These are phyloP conservation scores for Tetraodon nigroviridis DNA, from an alignment of 2,113 vertebrate species.

Conservation along the genomic window DNA sequence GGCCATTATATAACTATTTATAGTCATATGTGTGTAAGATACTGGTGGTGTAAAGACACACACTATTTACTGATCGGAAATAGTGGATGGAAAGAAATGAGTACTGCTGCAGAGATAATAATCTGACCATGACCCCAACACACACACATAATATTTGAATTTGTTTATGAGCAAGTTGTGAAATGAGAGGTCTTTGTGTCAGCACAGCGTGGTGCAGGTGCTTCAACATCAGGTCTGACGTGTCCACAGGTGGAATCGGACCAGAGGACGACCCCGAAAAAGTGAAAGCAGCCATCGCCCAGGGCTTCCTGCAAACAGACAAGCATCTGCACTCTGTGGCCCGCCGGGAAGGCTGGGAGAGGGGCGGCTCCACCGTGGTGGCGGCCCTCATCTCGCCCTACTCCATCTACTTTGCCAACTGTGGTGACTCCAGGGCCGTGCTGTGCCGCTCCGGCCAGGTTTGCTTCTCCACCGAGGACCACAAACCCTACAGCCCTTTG, in stretches of 20 bases:
- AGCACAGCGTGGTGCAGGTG: too few relatives aligned
- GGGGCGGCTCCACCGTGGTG: conserved; percentile 75
- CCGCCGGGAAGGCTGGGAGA: conserved; percentile 72
- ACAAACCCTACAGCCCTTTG: conserved; percentile 75
- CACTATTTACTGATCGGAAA: too few relatives aligned
- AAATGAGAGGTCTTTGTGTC: too few relatives aligned
- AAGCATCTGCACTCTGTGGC: conserved; percentile 71
- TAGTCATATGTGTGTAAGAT: too few relatives aligned
- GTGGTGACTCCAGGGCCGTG: conserved; percentile 78
- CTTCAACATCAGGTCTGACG: background rate
- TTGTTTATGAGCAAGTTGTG: too few relatives aligned
- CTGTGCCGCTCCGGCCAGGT: conserved; percentile 73
- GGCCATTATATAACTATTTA: too few relatives aligned
- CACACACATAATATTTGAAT: too few relatives aligned
- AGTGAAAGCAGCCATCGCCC: conserved; percentile 65
- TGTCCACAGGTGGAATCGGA: conserved; percentile 63
- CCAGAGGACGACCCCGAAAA: conserved; percentile 64
- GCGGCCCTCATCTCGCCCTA: conserved; percentile 71
- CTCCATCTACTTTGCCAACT: conserved; percentile 80
- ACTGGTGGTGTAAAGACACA: too few relatives aligned
- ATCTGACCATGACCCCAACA: too few relatives aligned
- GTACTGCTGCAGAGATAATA: too few relatives aligned
- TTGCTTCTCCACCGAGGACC: conserved; percentile 80
- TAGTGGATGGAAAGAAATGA: too few relatives aligned
- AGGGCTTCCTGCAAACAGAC: conserved; percentile 77